Evolutionary conservation across 2,113 vertebrate genomes (phyloP).

Genomic region (Periophthalmus modestus): DNA sequence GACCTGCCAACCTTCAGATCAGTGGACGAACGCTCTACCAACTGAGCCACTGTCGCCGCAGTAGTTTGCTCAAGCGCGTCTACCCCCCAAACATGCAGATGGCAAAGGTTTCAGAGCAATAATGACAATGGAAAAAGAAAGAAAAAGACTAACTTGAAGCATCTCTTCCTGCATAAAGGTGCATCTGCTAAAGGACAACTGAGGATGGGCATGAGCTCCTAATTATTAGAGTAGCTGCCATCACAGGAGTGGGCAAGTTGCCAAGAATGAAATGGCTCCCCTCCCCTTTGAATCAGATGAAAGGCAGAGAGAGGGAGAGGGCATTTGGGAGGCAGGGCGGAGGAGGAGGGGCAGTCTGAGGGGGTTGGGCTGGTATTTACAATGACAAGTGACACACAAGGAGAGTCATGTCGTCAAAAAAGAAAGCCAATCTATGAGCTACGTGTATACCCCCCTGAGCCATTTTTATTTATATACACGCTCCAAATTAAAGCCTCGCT

Average conservation of each 20-base stretch:
- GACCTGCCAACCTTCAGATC: too few relatives aligned
- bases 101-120: too few relatives aligned
- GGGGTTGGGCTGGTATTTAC: conserved; percentile 29
- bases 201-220: conserved; percentile 38
- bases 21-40: too few relatives aligned
- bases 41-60: too few relatives aligned
- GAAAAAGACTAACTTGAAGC: conserved; percentile 2
- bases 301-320: conserved; percentile 28
- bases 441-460: conserved; percentile 3
- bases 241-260: conserved; percentile 63
- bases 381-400: conserved; percentile 30
- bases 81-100: too few relatives aligned
- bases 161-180: not conserved
- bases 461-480: conserved; percentile 31
- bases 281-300: conserved; percentile 49
- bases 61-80: too few relatives aligned
- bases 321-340: conserved; percentile 10
- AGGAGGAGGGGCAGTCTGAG: conserved; percentile 16
- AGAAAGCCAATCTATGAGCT: not conserved
- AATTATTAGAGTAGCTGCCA: conserved; percentile 55
- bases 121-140: conserved; percentile 8
- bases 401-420: not conserved
- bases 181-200: conserved; percentile 28
- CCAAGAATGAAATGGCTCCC: conserved; percentile 78
- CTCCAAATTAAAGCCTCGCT: conserved; percentile 42